phyloP scores from a whole-genome alignment of 2,113 vertebrate species.

The Dryoscopus gambensis region DNA sequence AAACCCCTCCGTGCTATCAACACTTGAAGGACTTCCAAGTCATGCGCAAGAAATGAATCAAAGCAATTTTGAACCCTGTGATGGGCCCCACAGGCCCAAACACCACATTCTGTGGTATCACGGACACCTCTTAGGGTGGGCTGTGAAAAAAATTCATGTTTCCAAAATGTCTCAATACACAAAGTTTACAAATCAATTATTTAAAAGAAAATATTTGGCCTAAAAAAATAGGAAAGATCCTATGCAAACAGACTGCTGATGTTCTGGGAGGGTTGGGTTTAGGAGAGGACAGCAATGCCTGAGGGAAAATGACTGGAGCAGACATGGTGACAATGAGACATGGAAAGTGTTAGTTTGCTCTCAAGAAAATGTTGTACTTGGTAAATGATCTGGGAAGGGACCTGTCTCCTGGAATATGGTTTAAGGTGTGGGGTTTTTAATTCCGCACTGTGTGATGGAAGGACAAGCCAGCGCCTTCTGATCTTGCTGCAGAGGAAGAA shows the following conservation, averaged over 20 bases:
- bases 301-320: neutral
- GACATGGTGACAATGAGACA: neutral
- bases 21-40: neutral
- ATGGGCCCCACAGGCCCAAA: neutral
- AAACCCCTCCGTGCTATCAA: neutral
- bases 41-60: neutral
- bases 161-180: neutral
- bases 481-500: neutral
- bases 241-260: neutral
- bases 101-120: neutral
- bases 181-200: neutral
- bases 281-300: neutral
- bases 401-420: neutral
- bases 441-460: neutral
- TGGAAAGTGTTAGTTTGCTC: neutral
- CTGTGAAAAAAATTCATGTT: neutral
- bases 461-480: neutral
- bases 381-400: neutral
- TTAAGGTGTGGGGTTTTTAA: neutral
- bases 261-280: neutral
- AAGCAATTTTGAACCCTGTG: neutral
- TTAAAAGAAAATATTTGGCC: neutral
- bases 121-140: neutral
- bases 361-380: neutral
- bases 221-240: neutral